Conservation (phyloP, 2,113 vertebrate species). For the Sterrhoptilus dennistouni region DNA sequence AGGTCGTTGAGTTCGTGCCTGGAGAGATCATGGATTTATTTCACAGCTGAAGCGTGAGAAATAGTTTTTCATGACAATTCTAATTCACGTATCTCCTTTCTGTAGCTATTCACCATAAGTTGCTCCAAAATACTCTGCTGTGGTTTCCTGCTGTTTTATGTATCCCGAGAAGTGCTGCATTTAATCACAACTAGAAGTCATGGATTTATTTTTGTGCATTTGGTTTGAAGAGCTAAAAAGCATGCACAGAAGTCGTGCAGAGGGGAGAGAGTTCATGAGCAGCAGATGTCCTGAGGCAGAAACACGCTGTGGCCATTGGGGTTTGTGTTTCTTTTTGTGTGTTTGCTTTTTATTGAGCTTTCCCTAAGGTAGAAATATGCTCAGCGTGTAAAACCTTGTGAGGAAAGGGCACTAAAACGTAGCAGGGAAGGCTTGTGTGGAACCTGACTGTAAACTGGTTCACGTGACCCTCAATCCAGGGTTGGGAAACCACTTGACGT, state of each 20-base stretch:
- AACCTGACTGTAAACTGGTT: not conserved
- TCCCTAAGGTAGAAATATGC: not conserved
- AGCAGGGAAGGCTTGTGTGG: not conserved
- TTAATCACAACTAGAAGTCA: not conserved
- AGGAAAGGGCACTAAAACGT: fast-evolving
- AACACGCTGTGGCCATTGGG: not conserved
- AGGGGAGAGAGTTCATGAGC: not conserved
- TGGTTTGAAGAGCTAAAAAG: not conserved
- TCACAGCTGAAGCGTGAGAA: not conserved
- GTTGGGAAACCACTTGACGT: not conserved
- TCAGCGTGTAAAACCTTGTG: not conserved
- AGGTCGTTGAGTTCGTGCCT: not conserved
- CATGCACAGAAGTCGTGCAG: fast-evolving
- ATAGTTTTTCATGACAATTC: not conserved
- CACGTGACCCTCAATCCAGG: not conserved
- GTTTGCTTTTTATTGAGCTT: not conserved
- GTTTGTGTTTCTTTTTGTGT: not conserved
- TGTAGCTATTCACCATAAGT: not conserved
- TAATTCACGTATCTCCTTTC: not conserved
- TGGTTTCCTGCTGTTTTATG: not conserved
- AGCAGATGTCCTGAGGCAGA: not conserved
- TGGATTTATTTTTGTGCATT: not conserved
- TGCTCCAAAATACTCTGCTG: not conserved
- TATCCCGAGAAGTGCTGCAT: not conserved
- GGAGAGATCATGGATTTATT: not conserved